Percentiles rank a stretch among this genome's conserved stretches.
These are phyloP conservation scores for Ceratosolen fusciceps DNA, from an alignment of 1,140 invertebrate species.

Conservation along the genomic window DNA sequence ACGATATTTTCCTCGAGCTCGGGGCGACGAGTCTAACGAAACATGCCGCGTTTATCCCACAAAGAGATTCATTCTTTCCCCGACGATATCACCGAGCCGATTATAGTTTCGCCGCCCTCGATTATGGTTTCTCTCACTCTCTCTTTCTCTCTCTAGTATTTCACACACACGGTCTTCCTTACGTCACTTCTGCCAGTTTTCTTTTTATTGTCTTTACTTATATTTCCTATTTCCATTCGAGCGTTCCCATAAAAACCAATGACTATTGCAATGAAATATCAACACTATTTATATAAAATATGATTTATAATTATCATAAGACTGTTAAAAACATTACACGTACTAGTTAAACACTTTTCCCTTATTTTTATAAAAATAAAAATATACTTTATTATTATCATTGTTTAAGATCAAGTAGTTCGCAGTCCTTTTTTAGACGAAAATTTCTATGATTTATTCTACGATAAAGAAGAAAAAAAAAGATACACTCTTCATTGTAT, in stretches of 20 bases:
- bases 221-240: too few relatives aligned
- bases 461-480: constrained; percentile 12
- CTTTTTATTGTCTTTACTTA: neutral
- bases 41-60: constrained; percentile 3
- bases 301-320: too few relatives aligned
- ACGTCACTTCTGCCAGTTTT: neutral
- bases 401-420: neutral
- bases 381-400: neutral
- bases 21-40: constrained; percentile 2
- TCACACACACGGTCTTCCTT: neutral
- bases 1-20: constrained; percentile 12
- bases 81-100: too few relatives aligned
- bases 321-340: too few relatives aligned
- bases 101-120: neutral
- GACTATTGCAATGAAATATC: neutral
- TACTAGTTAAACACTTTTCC: neutral
- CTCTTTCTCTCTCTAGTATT: neutral
- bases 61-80: constrained; percentile 10
- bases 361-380: neutral
- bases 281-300: too few relatives aligned
- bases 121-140: neutral
- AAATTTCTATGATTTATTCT: neutral
- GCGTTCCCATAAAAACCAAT: neutral
- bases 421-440: neutral
- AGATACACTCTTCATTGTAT: neutral